These are phyloP conservation scores for Apus apus DNA, from an alignment of 2,113 vertebrate genomes.

Conservation along the genomic window DNA sequence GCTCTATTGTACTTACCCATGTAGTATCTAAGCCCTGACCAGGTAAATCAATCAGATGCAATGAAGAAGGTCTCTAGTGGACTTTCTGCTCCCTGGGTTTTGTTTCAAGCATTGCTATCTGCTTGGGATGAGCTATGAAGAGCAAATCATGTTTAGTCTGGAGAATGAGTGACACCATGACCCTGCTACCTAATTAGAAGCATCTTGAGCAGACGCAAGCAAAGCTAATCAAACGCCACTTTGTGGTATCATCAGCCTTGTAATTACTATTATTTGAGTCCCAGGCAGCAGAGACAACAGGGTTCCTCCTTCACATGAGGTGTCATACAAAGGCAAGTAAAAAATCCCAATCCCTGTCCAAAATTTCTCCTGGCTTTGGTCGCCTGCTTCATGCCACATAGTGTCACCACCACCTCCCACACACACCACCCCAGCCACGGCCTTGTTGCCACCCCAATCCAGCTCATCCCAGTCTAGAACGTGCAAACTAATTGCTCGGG, in stretches of 20 bases:
- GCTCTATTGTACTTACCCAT: background rate
- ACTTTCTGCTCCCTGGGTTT: background rate
- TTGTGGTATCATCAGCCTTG: background rate
- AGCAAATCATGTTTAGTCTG: background rate
- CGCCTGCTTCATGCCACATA: background rate
- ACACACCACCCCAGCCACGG: background rate
- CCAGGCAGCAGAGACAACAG: background rate
- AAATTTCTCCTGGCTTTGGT: background rate
- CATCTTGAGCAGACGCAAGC: constrained; percentile 42
- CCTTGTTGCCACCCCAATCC: rapidly evolving
- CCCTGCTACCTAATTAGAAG: background rate
- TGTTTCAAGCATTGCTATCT: background rate
- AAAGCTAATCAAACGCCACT: constrained; percentile 24
- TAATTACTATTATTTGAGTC: constrained; percentile 35
- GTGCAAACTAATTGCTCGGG: rapidly evolving
- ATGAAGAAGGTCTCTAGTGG: background rate
- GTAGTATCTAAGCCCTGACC: background rate
- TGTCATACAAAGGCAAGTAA: background rate
- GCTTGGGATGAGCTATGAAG: background rate
- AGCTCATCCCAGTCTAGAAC: background rate
- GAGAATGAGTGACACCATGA: background rate
- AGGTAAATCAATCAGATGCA: background rate
- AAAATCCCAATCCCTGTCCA: background rate
- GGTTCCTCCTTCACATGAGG: background rate
- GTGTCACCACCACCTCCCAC: background rate